Conservation (phyloP, 1,140 invertebrate genomes). For the Magallana gigas region DNA sequence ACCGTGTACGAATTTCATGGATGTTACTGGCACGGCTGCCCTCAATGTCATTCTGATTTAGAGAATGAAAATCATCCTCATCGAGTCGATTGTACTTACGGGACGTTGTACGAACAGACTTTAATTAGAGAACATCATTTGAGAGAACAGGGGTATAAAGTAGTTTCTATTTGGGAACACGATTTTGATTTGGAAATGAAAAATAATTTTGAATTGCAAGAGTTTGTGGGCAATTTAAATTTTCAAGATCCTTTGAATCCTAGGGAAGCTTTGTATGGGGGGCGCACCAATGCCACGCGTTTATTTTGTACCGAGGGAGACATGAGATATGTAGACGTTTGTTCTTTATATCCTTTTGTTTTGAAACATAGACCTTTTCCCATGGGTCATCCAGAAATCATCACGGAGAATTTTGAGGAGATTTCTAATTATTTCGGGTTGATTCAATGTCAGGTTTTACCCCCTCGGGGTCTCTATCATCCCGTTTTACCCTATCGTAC, state of each 20-base stretch:
- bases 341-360: constrained; percentile 44
- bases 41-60: constrained; percentile 43
- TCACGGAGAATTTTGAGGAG: constrained; percentile 34
- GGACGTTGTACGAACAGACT: background rate
- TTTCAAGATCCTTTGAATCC: constrained; percentile 20
- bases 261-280: constrained; percentile 38
- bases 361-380: constrained; percentile 33
- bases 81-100: background rate
- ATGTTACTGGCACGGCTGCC: constrained; percentile 61
- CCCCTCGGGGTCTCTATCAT: constrained; percentile 45
- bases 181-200: background rate
- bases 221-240: background rate
- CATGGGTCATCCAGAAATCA: constrained; percentile 45
- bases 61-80: background rate
- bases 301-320: constrained; percentile 22
- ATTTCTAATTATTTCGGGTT: constrained; percentile 42
- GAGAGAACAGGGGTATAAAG: background rate
- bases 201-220: background rate
- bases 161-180: background rate
- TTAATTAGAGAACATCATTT: background rate
- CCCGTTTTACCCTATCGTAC: constrained; percentile 45
- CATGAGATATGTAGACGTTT: constrained; percentile 45
- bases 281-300: constrained; percentile 40
- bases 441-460: constrained; percentile 33
- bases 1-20: constrained; percentile 56